Percentiles rank a stretch among this genome's conserved stretches.
phyloP scores from a whole-genome alignment of 2,113 vertebrate species.

The Psittacara wagleri region DNA sequence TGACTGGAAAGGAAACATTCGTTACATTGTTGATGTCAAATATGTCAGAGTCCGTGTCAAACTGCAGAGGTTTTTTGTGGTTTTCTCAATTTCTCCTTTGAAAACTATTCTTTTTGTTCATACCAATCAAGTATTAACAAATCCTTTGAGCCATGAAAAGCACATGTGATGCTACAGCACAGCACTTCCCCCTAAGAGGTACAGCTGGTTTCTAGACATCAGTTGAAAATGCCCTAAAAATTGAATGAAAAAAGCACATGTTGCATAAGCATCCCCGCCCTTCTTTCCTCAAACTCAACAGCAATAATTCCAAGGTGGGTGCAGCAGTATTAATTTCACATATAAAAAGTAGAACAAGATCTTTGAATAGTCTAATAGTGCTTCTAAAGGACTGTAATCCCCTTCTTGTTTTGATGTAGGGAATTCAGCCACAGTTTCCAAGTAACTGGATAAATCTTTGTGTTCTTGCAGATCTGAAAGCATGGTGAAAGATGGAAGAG shows the following conservation, averaged over 20 bases:
- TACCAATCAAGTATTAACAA: background rate
- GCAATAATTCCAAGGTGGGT: background rate
- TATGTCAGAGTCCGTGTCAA: background rate
- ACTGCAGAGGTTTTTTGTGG: background rate
- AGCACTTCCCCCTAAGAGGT: background rate
- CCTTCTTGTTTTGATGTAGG: background rate
- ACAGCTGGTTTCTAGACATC: background rate
- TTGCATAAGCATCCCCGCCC: background rate
- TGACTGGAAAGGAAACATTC: background rate
- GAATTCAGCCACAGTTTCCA: background rate
- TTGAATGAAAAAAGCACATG: background rate
- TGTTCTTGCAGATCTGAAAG: background rate
- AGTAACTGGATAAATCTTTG: fast-evolving
- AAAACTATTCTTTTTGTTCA: background rate
- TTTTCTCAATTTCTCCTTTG: background rate
- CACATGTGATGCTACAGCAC: background rate
- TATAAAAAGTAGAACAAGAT: background rate
- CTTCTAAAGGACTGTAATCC: background rate
- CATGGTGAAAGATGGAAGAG: background rate
- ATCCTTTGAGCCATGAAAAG: background rate
- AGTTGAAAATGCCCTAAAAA: fast-evolving
- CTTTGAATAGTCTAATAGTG: background rate
- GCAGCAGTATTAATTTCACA: background rate
- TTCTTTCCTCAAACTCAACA: background rate
- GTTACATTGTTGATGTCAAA: background rate